phyloP scores from a whole-genome alignment of 2,797 vertebrate species.

The Siniperca obscura region DNA sequence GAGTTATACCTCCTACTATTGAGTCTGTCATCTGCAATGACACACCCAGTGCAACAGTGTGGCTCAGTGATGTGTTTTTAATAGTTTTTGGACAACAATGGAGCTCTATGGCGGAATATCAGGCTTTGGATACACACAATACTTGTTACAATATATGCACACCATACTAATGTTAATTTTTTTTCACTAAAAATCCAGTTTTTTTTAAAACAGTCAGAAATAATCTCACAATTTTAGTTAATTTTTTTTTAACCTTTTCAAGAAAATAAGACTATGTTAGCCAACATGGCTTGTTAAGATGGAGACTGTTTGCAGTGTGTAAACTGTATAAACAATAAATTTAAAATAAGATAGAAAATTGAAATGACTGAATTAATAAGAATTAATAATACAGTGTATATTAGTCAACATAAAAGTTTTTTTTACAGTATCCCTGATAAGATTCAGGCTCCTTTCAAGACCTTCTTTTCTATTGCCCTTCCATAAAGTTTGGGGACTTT shows the following conservation, averaged over 20 bases:
- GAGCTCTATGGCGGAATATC: neutral
- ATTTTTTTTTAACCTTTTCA: neutral
- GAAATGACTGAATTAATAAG: neutral
- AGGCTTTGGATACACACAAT: too few relatives aligned
- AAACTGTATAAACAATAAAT: neutral
- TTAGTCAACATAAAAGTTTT: neutral
- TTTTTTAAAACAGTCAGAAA: neutral
- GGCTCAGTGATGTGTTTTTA: neutral
- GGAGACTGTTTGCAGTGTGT: neutral
- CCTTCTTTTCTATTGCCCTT: neutral
- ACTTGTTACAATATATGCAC: neutral
- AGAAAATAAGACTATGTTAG: neutral
- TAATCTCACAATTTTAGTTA: neutral
- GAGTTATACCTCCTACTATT: too few relatives aligned
- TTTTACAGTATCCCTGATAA: neutral
- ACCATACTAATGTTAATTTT: neutral
- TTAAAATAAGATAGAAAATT: neutral
- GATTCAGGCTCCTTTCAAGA: neutral
- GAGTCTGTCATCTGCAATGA: too few relatives aligned
- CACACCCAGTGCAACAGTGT: neutral
- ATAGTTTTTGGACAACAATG: neutral
- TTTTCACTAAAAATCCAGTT: neutral
- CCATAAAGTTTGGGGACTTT: neutral
- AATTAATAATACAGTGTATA: neutral
- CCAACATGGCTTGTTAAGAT: neutral